These are phyloP conservation scores for Poecilia wingei DNA, from an alignment of 2,797 vertebrate genomes.

Conservation along the genomic window DNA sequence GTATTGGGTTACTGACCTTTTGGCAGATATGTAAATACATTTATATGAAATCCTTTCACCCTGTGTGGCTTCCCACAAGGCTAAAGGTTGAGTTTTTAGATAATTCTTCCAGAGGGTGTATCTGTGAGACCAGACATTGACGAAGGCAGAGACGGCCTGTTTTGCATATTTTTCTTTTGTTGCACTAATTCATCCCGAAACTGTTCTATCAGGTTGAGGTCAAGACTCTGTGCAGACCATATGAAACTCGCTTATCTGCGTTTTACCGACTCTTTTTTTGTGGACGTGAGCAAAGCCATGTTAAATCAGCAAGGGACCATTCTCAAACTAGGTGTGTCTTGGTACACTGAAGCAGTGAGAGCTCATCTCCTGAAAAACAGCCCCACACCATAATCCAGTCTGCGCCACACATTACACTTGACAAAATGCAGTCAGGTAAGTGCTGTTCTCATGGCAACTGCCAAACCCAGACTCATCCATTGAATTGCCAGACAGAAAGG, in stretches of 20 bases:
- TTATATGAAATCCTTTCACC: background rate
- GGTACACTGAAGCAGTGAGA: background rate
- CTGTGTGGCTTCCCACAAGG: background rate
- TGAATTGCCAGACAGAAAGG: conserved; percentile 2
- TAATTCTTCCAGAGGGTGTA: background rate
- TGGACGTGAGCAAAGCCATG: background rate
- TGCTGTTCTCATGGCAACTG: conserved; percentile 10
- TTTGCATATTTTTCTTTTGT: background rate
- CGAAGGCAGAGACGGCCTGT: background rate
- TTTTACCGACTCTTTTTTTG: background rate
- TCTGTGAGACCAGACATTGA: background rate
- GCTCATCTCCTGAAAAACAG: background rate
- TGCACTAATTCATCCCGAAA: background rate
- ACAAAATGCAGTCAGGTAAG: conserved; percentile 8
- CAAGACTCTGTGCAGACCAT: background rate
- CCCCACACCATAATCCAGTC: conserved; percentile 2
- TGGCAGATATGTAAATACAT: background rate
- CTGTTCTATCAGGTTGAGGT: background rate
- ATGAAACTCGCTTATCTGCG: background rate
- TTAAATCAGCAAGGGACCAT: background rate
- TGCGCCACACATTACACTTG: background rate
- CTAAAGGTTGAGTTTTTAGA: background rate
- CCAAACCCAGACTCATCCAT: conserved; percentile 7
- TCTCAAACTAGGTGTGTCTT: background rate
- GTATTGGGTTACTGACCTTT: background rate